Base-by-base conservation (phyloP, 2,888 invertebrate genomes). In the Eledona agricola region DNA sequence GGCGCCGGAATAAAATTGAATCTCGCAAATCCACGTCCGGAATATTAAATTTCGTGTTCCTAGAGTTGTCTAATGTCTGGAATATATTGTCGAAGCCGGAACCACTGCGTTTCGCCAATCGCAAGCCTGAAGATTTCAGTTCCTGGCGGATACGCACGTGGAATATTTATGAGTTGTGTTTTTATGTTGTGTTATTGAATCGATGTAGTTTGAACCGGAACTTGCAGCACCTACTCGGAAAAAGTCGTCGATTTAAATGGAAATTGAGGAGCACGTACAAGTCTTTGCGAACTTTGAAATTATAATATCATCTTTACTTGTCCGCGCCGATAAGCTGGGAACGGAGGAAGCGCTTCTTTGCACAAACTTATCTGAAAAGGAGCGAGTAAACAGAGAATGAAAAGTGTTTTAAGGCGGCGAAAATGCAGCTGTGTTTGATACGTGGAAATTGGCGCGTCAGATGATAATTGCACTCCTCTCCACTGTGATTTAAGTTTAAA, bases 121-220 rank as follows among this genome's bases (percentile, higher is more conserved):
- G 50, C 34, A 38, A 40, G 13, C 40, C 32, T 25, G 26, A 26
- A 46, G 34, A 34, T 45, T 31, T 17, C 10, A 45, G 23, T 32
- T 17, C 17, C 6, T 10, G 25, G 19, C 23, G 15, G 19, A 12
- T 13, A 53, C 47, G 53, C 34, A 42, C 10, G 6, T 25, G 32
- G 53, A 53, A 53, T 53, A 53, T 47, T 47, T 40, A 53, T 47
- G 42, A 53, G 42, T 34, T 46, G 40, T 51, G 28, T 43, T 40
- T 51, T 32, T 32, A 46, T 40, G 46, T 47, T 26, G 40, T 52
- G 42, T 47, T 40, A 53, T 53, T 53, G 53, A 47, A 53, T 53
- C 47, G 20, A 15, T 22, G 37, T 31, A 25, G 38, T 31, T 51
- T 51, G 51, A 51, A 45, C 37, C 43, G 28, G 23, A 46, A 52